Evolutionary conservation across 2,888 invertebrate genomes (phyloP).

Genomic region (Drosophila bunnanda): DNA sequence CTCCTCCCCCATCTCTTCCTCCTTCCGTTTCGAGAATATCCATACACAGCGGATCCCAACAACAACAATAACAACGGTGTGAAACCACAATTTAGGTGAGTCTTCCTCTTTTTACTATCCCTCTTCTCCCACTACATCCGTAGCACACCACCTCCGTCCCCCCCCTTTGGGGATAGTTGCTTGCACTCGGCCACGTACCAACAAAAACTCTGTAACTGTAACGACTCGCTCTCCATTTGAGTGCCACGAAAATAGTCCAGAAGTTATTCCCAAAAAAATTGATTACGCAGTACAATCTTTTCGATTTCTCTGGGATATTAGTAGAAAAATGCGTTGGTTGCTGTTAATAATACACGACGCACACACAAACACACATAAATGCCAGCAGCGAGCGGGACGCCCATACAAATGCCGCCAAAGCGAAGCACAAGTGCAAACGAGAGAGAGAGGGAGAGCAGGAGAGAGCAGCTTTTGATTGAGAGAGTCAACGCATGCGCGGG

Average conservation of each 20-base stretch:
- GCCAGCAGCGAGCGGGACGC: constrained; percentile 21
- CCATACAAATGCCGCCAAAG: constrained; percentile 37
- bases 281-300: constrained; percentile 70
- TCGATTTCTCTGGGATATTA: constrained; percentile 55
- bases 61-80: constrained; percentile 32
- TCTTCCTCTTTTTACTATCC: constrained; percentile 33
- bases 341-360: constrained; percentile 74
- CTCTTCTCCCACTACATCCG: not conserved
- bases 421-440: constrained; percentile 63
- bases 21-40: constrained; percentile 51
- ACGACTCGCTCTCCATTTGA: constrained; percentile 29
- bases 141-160: not conserved
- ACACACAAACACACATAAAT: constrained; percentile 33
- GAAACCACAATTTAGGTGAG: constrained; percentile 62
- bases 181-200: constrained; percentile 38
- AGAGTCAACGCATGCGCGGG: constrained; percentile 59
- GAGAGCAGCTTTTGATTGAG: constrained; percentile 58
- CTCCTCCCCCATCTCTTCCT: constrained; percentile 1
- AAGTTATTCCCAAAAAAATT: constrained; percentile 53
- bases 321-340: constrained; percentile 75
- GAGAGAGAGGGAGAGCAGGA: constrained; percentile 23
- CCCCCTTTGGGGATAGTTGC: constrained; percentile 12
- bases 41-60: constrained; percentile 46
- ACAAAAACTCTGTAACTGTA: constrained; percentile 63
- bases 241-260: constrained; percentile 60